Evolutionary conservation across 2,888 invertebrate species (phyloP).

Genomic region (Phengaris alcon): DNA sequence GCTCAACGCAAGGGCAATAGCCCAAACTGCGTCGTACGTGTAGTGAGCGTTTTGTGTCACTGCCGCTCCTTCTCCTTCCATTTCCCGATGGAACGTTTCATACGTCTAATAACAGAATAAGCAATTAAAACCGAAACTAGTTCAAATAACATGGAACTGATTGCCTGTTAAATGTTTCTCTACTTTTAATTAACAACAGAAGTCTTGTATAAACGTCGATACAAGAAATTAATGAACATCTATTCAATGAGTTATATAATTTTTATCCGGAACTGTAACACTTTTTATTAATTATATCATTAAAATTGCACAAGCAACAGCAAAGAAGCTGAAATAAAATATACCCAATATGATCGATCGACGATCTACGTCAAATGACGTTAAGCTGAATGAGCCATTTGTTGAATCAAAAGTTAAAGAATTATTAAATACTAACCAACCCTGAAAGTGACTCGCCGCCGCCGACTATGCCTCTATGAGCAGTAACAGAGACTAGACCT

Average conservation of each 20-base stretch:
- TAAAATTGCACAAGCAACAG: background rate
- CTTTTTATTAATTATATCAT: background rate
- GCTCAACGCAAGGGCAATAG: constrained; percentile 88
- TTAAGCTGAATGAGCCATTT: background rate
- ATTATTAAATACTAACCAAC: constrained; percentile 79
- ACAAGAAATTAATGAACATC: constrained; percentile 14
- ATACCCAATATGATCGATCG: background rate
- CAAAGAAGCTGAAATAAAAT: background rate
- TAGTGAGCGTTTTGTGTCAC: constrained; percentile 86
- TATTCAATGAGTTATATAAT: background rate
- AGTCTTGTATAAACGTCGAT: background rate
- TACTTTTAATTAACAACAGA: constrained; percentile 4
- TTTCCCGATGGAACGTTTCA: constrained; percentile 80
- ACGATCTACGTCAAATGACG: no score
- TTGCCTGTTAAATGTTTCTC: constrained; percentile 12
- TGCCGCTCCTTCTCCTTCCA: constrained; percentile 73
- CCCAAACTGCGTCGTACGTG: constrained; percentile 95
- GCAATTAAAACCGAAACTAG: constrained; percentile 4
- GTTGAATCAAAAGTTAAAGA: background rate
- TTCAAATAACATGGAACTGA: constrained; percentile 16
- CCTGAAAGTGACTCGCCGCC: constrained; percentile 85
- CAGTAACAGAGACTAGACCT: constrained; percentile 89
- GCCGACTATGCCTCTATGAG: constrained; percentile 85
- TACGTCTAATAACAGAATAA: constrained; percentile 75
- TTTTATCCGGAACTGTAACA: background rate